phyloP scores from a whole-genome alignment of 2,888 invertebrate genomes.

The Scaptomyza parva region DNA sequence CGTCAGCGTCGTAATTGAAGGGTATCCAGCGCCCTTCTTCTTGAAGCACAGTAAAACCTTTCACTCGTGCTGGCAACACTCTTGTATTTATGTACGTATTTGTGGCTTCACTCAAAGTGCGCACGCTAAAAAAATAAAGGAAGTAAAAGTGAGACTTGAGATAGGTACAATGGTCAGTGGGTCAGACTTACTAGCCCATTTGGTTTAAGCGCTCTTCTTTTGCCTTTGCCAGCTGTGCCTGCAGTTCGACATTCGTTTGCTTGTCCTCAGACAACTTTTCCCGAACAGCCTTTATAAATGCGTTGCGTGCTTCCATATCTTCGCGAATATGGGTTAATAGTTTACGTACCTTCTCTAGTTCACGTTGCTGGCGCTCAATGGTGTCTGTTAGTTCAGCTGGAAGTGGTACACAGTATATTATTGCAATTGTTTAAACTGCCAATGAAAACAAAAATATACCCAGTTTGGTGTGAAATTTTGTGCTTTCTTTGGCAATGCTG shows the following conservation, averaged over 20 bases:
- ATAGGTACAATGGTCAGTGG: neutral
- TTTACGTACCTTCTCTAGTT: slow-evolving; percentile 17
- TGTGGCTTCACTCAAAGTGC: slow-evolving; percentile 49
- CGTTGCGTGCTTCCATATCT: slow-evolving; percentile 28
- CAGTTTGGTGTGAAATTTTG: slow-evolving; percentile 25
- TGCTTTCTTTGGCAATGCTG: slow-evolving; percentile 33
- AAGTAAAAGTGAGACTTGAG: neutral
- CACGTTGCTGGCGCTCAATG: slow-evolving; percentile 22
- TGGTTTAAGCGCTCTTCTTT: slow-evolving; percentile 29
- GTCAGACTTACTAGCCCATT: slow-evolving; percentile 43
- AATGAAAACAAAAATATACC: slow-evolving; percentile 30
- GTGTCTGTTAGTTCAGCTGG: slow-evolving; percentile 9
- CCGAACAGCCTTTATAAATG: slow-evolving; percentile 17
- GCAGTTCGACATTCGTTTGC: slow-evolving; percentile 12
- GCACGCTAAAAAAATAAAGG: slow-evolving; percentile 43
- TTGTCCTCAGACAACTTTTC: slow-evolving; percentile 30
- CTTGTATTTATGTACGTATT: slow-evolving; percentile 53
- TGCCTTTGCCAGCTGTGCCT: slow-evolving; percentile 10
- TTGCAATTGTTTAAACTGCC: neutral
- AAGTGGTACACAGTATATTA: neutral
- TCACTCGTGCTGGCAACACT: slow-evolving; percentile 52
- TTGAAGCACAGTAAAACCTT: slow-evolving; percentile 43
- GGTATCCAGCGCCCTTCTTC: slow-evolving; percentile 38
- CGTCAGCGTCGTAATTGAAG: slow-evolving; percentile 32
- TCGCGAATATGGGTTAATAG: neutral